Conservation (phyloP, 92 coral and sea anemone genomes). For the Parazoanthus swiftii region DNA sequence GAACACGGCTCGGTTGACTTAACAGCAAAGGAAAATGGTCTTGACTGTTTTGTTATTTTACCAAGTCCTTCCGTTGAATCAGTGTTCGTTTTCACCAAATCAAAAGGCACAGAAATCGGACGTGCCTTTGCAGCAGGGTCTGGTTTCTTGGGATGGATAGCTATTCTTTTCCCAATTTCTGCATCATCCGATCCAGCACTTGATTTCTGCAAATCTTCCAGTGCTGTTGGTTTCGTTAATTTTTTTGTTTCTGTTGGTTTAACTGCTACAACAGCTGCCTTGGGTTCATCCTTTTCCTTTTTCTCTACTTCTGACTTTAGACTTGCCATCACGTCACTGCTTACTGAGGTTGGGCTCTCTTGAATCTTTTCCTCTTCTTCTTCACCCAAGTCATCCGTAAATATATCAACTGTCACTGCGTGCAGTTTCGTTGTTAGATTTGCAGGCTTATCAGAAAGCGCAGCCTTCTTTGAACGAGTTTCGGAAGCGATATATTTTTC, state of each 20-base stretch:
- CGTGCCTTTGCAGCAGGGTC: background rate
- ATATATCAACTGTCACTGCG: conserved; percentile 33
- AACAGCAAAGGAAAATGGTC: conserved; percentile 28
- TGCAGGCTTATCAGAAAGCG: conserved; percentile 19
- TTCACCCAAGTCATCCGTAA: background rate
- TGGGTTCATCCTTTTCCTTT: background rate
- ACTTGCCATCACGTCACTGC: background rate
- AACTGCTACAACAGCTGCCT: background rate
- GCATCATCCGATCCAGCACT: background rate
- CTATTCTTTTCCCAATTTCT: background rate
- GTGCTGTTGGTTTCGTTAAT: background rate
- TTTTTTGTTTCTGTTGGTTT: background rate
- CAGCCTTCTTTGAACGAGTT: conserved; percentile 3
- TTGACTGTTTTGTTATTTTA: background rate
- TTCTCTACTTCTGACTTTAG: background rate
- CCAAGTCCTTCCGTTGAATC: background rate
- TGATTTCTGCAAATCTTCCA: background rate
- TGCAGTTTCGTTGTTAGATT: conserved; percentile 23
- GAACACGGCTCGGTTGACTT: background rate
- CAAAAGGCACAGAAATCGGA: background rate
- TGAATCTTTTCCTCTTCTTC: background rate
- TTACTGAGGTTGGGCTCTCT: background rate
- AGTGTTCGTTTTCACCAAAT: background rate
- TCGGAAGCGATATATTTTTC: conserved; percentile 1
- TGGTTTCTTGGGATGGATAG: conserved; percentile 1